These are phyloP conservation scores for roundworm (Caenorhabditis elegans) DNA, from an alignment of 1,140 invertebrate species.

Conservation along the genomic window WBcel235 BX284605.5:10516501-10517000, in stretches of 20 bases:
- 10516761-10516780: not conserved
- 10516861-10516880: not conserved
- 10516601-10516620: not conserved
- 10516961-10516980: not conserved
- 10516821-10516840: not conserved
- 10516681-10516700: conserved; percentile 20
- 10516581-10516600: not conserved
- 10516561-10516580: not conserved
- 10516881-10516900: conserved; percentile 1
- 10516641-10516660: not conserved
- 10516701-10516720: conserved; percentile 8
- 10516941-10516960: not conserved
- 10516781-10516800: not conserved
- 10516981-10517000: not conserved
- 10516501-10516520: not conserved
- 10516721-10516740: not conserved
- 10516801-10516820: not conserved
- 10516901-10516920: not conserved
- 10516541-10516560: conserved; percentile 2
- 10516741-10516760: not conserved
- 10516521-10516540: conserved; percentile 20
- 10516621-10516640: not conserved
- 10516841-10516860: conserved; percentile 19
- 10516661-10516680: not conserved
- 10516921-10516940: not conserved